These are phyloP conservation scores for Uropsilus gracilis DNA, from an alignment of 2,113 vertebrate species.

Conservation along the genomic window DNA sequence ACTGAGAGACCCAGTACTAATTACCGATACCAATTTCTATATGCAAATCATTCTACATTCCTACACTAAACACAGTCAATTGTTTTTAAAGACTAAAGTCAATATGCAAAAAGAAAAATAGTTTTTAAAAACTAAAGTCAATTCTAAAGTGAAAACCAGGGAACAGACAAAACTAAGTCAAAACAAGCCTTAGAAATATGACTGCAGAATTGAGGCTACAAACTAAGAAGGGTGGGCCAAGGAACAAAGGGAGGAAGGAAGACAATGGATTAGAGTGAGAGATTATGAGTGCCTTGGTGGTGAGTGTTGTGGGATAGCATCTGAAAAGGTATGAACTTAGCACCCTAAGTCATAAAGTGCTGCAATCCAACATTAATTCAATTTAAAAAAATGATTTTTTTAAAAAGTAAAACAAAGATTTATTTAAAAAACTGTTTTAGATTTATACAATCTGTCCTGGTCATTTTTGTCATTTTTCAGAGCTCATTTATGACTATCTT, in stretches of 20 bases:
- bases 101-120: neutral
- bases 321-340: too few species aligned
- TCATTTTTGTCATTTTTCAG: neutral
- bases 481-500: constrained; percentile 16
- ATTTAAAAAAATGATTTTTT: neutral
- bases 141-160: too few species aligned
- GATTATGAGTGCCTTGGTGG: too few species aligned
- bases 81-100: neutral
- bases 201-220: too few species aligned
- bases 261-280: too few species aligned
- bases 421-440: neutral
- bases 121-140: too few species aligned
- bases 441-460: neutral
- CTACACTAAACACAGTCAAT: neutral
- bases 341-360: too few species aligned
- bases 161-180: too few species aligned
- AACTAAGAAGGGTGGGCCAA: too few species aligned
- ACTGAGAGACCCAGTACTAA: neutral
- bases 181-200: too few species aligned
- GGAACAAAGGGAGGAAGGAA: too few species aligned
- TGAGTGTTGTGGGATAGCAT: too few species aligned
- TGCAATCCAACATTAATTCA: neutral
- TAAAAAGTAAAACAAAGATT: neutral
- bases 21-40: neutral
- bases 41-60: neutral